Evolutionary conservation across 2,797 vertebrate species (phyloP).

Genomic region (Saxicola maurus): DNA sequence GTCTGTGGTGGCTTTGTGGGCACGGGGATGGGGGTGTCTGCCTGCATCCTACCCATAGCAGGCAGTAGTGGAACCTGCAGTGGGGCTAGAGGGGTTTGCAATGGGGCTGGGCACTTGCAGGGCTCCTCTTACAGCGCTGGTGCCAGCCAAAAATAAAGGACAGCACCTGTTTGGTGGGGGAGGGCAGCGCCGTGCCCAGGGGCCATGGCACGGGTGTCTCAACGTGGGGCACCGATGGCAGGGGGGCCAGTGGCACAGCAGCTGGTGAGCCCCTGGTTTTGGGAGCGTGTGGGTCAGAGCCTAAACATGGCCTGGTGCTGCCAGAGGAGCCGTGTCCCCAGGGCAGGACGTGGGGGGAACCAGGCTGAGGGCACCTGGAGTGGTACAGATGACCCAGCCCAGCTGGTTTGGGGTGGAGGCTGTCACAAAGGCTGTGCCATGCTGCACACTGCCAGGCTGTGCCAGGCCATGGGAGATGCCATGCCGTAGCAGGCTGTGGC

Average conservation of each 20-base stretch:
- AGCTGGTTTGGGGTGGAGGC: neutral
- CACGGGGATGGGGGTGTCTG: accelerated
- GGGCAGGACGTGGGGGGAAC: neutral
- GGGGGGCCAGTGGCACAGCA: neutral
- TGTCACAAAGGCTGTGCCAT: neutral
- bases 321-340: accelerated
- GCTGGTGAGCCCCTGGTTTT: accelerated
- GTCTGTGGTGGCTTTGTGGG: neutral
- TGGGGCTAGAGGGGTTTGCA: neutral
- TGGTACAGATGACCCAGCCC: neutral
- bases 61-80: neutral
- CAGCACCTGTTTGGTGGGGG: slow-evolving; percentile 50
- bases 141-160: slow-evolving; percentile 61
- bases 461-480: neutral
- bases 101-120: accelerated
- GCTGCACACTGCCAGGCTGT: neutral
- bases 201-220: neutral
- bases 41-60: accelerated
- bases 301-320: neutral
- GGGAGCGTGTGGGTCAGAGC: neutral
- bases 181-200: neutral
- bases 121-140: neutral
- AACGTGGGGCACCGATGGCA: accelerated
- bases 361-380: neutral
- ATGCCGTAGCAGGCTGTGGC: neutral